Evolutionary conservation across 2,797 vertebrate species (phyloP).

Genomic region (Channallabes apus): DNA sequence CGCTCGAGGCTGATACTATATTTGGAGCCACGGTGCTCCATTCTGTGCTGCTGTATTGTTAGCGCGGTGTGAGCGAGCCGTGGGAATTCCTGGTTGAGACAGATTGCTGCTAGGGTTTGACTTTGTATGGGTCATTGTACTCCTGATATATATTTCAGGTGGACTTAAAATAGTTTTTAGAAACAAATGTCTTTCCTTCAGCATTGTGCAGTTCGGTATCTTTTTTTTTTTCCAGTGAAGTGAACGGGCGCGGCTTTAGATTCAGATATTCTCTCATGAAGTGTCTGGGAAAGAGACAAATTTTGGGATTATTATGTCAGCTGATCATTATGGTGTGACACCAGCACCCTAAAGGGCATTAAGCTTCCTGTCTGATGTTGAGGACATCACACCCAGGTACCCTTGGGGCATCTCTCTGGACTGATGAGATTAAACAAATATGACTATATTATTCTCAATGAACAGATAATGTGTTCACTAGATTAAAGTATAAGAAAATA

Average conservation of each 20-base stretch:
- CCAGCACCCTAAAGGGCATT: slow-evolving; percentile 71
- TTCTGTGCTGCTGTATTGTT: slow-evolving; percentile 28
- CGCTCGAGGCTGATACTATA: slow-evolving; percentile 18
- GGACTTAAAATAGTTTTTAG: not conserved
- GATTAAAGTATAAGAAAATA: not conserved
- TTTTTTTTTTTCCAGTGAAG: not conserved
- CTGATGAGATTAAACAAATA: not conserved
- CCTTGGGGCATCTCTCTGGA: not conserved
- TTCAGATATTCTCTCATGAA: not conserved
- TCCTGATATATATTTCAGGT: not conserved
- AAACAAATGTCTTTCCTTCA: not conserved
- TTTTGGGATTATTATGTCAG: not conserved
- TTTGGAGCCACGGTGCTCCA: slow-evolving; percentile 34
- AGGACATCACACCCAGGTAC: too few relatives aligned
- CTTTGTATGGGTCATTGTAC: not conserved
- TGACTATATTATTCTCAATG: not conserved
- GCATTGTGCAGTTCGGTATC: not conserved
- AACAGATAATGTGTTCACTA: not conserved
- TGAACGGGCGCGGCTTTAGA: not conserved
- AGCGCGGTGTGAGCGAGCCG: not conserved
- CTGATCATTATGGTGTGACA: slow-evolving; percentile 72
- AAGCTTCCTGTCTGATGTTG: slow-evolving; percentile 68
- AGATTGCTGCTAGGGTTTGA: not conserved
- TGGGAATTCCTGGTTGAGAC: slow-evolving; percentile 10
- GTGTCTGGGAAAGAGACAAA: not conserved